A percentile compares a stretch with the other conserved stretches of the same genome.
Conservation (phyloP, 23 tunicate species). For the Halocynthia roretzi region DNA sequence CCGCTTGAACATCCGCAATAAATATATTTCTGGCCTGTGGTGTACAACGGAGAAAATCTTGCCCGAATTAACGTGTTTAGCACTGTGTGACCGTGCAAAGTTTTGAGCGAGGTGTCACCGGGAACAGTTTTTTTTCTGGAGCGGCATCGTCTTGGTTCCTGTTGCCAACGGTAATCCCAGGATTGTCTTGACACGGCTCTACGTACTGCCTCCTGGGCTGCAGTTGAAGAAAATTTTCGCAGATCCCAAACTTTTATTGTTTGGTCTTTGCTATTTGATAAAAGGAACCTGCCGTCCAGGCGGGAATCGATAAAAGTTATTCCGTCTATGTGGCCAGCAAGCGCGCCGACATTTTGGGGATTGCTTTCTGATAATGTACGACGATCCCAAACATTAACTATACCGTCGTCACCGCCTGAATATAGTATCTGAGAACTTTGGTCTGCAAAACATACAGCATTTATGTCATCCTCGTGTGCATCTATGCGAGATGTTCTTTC, state of each 20-base stretch:
- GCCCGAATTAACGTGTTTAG: constrained; percentile 68
- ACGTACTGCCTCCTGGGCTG: constrained; percentile 31
- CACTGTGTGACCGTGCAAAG: constrained; percentile 55
- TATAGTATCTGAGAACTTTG: constrained; percentile 54
- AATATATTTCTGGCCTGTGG: constrained; percentile 68
- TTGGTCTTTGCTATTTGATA: constrained; percentile 82
- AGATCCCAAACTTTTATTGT: constrained; percentile 68
- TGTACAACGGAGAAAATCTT: constrained; percentile 53
- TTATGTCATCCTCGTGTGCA: constrained; percentile 86
- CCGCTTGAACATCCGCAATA: constrained; percentile 63
- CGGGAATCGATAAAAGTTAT: constrained; percentile 67
- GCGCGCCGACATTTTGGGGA: constrained; percentile 32
- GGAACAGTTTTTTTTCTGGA: constrained; percentile 29
- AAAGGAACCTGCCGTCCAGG: constrained; percentile 57
- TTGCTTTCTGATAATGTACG: constrained; percentile 28
- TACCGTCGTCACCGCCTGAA: constrained; percentile 85
- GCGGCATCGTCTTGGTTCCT: constrained; percentile 19
- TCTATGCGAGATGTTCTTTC: constrained; percentile 45
- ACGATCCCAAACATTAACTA: constrained; percentile 80
- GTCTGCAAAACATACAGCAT: constrained; percentile 77
- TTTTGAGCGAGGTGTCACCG: constrained; percentile 54
- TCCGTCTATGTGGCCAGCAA: constrained; percentile 74
- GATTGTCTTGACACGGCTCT: constrained; percentile 32
- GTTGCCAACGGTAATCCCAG: constrained; percentile 85
- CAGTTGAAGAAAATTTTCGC: constrained; percentile 45